Percentiles rank a stretch among this genome's conserved stretches.
phyloP scores from a whole-genome alignment of 1,140 invertebrate genomes.

The Acromyrmex echinatior region DNA sequence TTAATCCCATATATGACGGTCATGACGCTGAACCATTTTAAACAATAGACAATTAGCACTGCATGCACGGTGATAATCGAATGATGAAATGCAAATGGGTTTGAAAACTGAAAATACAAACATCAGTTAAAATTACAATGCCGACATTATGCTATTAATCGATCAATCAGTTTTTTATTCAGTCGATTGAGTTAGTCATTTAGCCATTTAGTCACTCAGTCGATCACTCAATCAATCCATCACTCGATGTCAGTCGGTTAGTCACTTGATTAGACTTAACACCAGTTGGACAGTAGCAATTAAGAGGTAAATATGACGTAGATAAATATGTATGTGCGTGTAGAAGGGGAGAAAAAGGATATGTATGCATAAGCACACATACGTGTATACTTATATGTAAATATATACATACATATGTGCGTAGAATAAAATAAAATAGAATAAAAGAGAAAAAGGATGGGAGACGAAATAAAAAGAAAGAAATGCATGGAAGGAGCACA shows the following conservation, averaged over 20 bases:
- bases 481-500: slow-evolving; percentile 82
- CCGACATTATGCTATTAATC: slow-evolving; percentile 28
- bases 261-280: slow-evolving; percentile 30
- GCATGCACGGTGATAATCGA: slow-evolving; percentile 61
- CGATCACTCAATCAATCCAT: slow-evolving; percentile 18
- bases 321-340: slow-evolving; percentile 24
- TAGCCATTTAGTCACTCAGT: slow-evolving; percentile 37
- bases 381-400: slow-evolving; percentile 55
- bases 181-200: slow-evolving; percentile 30
- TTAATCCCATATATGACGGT: slow-evolving; percentile 47
- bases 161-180: slow-evolving; percentile 42
- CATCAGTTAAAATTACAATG: slow-evolving; percentile 3
- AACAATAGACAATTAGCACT: slow-evolving; percentile 77
- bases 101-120: slow-evolving; percentile 52
- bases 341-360: slow-evolving; percentile 53
- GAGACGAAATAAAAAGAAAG: slow-evolving; percentile 73
- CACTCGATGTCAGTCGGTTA: slow-evolving; percentile 42
- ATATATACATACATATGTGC: slow-evolving; percentile 43
- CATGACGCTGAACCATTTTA: slow-evolving; percentile 67
- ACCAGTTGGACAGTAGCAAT: slow-evolving; percentile 38
- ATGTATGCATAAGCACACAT: slow-evolving; percentile 49
- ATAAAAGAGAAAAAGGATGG: slow-evolving; percentile 52
- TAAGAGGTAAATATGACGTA: slow-evolving; percentile 49
- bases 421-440: slow-evolving; percentile 67
- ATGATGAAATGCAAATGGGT: slow-evolving; percentile 67